Conservation (phyloP, 1,140 invertebrate species). For the Oryzaephilus surinamensis region DNA sequence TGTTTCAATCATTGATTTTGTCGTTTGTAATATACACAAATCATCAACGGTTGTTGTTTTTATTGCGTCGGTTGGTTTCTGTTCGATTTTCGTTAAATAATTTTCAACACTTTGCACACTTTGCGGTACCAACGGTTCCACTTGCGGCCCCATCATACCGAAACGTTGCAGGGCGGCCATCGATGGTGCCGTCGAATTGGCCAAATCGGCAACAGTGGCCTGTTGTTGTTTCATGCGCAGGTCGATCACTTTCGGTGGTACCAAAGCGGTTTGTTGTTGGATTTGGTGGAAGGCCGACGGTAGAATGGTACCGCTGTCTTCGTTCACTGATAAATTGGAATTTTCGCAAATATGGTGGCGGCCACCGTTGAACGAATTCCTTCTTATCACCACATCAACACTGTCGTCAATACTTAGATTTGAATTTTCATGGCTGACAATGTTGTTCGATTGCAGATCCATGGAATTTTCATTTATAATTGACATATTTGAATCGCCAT, state of each 20-base stretch:
- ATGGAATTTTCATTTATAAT: slow-evolving; percentile 41
- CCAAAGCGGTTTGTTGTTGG: neutral
- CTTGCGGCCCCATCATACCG: slow-evolving; percentile 29
- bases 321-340: too few relatives aligned
- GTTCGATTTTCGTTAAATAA: slow-evolving; percentile 42
- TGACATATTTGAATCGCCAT: slow-evolving; percentile 33
- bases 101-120: slow-evolving; percentile 47
- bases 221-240: slow-evolving; percentile 34
- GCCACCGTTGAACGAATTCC: slow-evolving; percentile 12
- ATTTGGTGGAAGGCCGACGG: neutral
- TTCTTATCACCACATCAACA: slow-evolving; percentile 24
- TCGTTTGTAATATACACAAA: neutral
- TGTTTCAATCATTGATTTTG: neutral
- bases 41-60: slow-evolving; percentile 5
- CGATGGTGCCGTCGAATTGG: slow-evolving; percentile 36
- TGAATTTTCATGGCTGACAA: slow-evolving; percentile 36
- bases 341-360: too few relatives aligned
- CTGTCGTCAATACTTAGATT: slow-evolving; percentile 33
- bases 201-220: slow-evolving; percentile 34
- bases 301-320: too few relatives aligned
- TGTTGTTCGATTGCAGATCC: slow-evolving; percentile 27
- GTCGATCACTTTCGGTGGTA: slow-evolving; percentile 28
- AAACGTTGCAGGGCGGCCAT: slow-evolving; percentile 39
- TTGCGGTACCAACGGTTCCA: slow-evolving; percentile 40
- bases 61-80: slow-evolving; percentile 14